phyloP scores from a whole-genome alignment of 1,140 invertebrate species.

The Drosophila kikkawai region DNA sequence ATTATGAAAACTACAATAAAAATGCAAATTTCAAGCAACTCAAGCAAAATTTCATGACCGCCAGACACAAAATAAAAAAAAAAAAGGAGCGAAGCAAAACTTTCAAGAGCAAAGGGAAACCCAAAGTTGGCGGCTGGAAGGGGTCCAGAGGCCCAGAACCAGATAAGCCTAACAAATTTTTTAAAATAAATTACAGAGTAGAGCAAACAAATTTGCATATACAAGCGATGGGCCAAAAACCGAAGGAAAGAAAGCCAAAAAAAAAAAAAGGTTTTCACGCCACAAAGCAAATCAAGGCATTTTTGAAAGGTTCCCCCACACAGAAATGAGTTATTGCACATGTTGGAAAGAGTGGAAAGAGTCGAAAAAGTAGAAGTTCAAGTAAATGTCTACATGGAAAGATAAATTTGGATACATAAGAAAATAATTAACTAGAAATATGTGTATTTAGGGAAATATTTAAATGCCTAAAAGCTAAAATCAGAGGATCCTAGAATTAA shows the following conservation, averaged over 20 bases:
- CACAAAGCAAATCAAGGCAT: constrained; percentile 82
- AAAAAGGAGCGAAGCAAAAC: constrained; percentile 20
- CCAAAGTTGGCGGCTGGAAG: constrained; percentile 21
- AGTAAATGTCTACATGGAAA: constrained; percentile 7
- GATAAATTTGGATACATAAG: neutral
- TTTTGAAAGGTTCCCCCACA: constrained; percentile 60
- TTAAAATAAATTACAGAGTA: constrained; percentile 82
- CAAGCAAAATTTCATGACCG: constrained; percentile 61
- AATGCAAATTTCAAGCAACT: constrained; percentile 74
- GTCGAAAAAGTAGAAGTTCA: constrained; percentile 10
- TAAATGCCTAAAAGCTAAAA: neutral
- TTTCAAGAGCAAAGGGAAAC: constrained; percentile 44
- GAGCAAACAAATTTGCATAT: constrained; percentile 83
- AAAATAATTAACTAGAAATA: neutral
- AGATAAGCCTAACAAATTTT: constrained; percentile 83
- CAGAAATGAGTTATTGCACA: constrained; percentile 81
- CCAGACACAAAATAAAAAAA: constrained; percentile 44
- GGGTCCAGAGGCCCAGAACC: constrained; percentile 32
- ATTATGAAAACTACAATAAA: constrained; percentile 79
- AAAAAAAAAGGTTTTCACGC: constrained; percentile 63
- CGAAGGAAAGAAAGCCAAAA: constrained; percentile 22
- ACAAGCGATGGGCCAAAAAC: constrained; percentile 53
- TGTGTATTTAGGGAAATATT: no score
- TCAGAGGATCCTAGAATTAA: neutral
- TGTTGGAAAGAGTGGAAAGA: constrained; percentile 36